These are phyloP conservation scores for Ceyx cyanopectus DNA, from an alignment of 2,113 vertebrate genomes.

Conservation along the genomic window DNA sequence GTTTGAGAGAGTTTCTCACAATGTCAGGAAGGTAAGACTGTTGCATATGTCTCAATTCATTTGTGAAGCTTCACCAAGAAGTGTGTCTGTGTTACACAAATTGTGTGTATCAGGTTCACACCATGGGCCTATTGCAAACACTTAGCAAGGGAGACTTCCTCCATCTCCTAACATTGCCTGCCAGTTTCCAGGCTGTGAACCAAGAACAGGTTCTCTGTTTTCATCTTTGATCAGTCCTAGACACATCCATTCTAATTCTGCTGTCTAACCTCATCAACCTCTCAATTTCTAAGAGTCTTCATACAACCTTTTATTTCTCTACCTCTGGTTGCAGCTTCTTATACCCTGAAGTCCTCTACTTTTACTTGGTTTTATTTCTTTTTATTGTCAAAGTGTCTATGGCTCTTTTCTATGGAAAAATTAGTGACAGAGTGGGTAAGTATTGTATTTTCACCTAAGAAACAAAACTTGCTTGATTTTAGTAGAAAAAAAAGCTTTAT, in stretches of 20 bases:
- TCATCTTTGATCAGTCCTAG: not conserved
- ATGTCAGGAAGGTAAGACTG: slow-evolving; percentile 90
- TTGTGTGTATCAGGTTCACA: not conserved
- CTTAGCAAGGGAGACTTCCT: not conserved
- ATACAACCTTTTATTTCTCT: not conserved
- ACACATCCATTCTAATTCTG: not conserved
- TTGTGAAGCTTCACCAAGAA: not conserved
- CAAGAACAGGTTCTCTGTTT: not conserved
- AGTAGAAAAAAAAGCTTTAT: not conserved
- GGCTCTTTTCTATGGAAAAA: not conserved
- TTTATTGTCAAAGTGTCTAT: not conserved
- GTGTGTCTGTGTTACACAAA: not conserved
- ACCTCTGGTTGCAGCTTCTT: not conserved
- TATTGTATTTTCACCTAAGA: not conserved
- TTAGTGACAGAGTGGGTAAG: not conserved
- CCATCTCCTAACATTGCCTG: not conserved
- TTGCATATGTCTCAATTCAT: not conserved
- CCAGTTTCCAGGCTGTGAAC: not conserved
- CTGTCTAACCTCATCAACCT: not conserved
- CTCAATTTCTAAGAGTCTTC: not conserved
- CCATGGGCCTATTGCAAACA: not conserved
- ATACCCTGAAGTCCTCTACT: not conserved
- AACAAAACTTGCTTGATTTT: not conserved
- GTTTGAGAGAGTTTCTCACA: slow-evolving; percentile 89
- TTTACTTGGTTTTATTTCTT: not conserved